Evolutionary conservation across 2,888 invertebrate genomes (phyloP).

Genomic region (Coelopa pilipes): DNA sequence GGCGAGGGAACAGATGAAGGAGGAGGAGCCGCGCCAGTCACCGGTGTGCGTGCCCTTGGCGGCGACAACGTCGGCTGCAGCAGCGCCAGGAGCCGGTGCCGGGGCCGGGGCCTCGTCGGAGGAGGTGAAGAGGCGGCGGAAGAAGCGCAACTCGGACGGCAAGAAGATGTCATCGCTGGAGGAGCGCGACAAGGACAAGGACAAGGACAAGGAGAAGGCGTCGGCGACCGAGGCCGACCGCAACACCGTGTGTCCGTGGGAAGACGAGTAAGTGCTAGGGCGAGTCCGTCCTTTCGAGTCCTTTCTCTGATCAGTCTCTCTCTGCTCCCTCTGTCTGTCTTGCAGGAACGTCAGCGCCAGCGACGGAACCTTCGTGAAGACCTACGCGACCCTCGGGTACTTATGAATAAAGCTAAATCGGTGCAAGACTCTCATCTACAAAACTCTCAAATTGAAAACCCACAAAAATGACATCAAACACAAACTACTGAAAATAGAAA

Average conservation of each 20-base stretch:
- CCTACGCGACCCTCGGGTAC: slow-evolving; percentile 92
- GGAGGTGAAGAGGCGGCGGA: slow-evolving; percentile 58
- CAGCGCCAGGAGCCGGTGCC: neutral
- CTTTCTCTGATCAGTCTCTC: neutral
- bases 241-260: slow-evolving; percentile 93
- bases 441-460: neutral
- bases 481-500: neutral
- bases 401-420: slow-evolving; percentile 72
- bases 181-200: slow-evolving; percentile 54
- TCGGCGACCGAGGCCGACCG: slow-evolving; percentile 67
- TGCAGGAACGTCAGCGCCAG: slow-evolving; percentile 83
- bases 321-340: slow-evolving; percentile 54
- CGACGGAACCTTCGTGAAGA: slow-evolving; percentile 92
- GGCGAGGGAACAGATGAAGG: neutral
- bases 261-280: slow-evolving; percentile 86
- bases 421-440: slow-evolving; percentile 44
- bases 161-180: slow-evolving; percentile 55
- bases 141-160: slow-evolving; percentile 59
- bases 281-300: neutral
- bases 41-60: slow-evolving; percentile 10
- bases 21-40: neutral
- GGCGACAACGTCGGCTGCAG: neutral
- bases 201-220: slow-evolving; percentile 51
- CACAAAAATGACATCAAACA: slow-evolving; percentile 1
- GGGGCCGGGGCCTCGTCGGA: slow-evolving; percentile 45